Conservation (phyloP, 1,140 invertebrate species). For the Nasonia longicornis region DNA sequence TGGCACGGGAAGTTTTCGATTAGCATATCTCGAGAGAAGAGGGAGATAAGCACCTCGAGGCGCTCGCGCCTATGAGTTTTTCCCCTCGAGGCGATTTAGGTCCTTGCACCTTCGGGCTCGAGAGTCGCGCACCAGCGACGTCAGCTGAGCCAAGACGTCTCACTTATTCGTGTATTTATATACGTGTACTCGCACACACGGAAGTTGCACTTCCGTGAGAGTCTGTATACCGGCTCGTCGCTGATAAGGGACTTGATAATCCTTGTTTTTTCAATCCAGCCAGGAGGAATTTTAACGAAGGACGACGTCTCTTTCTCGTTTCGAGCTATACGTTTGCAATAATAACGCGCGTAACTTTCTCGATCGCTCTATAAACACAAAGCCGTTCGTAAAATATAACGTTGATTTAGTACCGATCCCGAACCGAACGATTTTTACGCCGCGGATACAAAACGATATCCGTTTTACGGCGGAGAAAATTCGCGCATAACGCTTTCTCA, state of each 20-base stretch:
- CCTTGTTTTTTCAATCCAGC: no score
- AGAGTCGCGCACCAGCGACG: background rate
- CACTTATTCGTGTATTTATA: background rate
- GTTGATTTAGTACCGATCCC: background rate
- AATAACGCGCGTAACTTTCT: background rate
- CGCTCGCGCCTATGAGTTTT: background rate
- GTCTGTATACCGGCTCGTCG: background rate
- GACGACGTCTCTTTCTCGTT: no score
- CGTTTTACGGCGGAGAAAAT: background rate
- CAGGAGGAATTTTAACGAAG: no score
- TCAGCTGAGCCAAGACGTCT: background rate
- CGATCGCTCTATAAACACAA: background rate
- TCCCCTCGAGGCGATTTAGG: background rate
- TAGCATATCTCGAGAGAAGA: slow-evolving; percentile 9
- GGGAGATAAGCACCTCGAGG: background rate
- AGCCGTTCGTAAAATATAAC: background rate
- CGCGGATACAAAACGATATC: background rate
- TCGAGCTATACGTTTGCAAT: background rate
- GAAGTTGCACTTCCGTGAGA: background rate
- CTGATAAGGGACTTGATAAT: background rate
- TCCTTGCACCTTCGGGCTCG: background rate
- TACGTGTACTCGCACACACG: background rate
- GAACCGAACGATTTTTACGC: background rate
- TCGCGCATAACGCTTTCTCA: no score
- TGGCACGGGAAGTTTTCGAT: slow-evolving; percentile 24